These are phyloP conservation scores for Phoeniculus purpureus DNA, from an alignment of 2,797 vertebrate species.

Conservation along the genomic window DNA sequence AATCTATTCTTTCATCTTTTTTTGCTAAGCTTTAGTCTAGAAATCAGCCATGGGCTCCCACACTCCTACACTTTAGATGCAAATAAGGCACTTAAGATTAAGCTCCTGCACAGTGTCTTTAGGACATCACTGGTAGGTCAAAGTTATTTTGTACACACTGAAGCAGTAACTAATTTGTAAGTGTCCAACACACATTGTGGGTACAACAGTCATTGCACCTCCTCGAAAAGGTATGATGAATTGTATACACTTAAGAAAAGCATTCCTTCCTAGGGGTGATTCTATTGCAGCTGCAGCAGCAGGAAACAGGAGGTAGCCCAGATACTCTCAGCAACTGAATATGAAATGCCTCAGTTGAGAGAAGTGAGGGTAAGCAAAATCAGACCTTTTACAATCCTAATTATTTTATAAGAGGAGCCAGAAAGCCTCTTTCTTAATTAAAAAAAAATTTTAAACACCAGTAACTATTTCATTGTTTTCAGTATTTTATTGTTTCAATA, in stretches of 20 bases:
- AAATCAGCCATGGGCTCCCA: not conserved
- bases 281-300: not conserved
- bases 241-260: not conserved
- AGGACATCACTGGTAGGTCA: not conserved
- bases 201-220: not conserved
- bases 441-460: too few relatives aligned
- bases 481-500: not conserved
- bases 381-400: not conserved
- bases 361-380: not conserved
- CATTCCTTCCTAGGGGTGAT: not conserved
- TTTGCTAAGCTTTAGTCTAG: not conserved
- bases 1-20: not conserved
- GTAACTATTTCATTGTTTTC: not conserved
- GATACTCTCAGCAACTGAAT: not conserved
- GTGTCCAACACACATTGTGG: not conserved
- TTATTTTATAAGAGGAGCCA: not conserved
- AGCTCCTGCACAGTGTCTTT: not conserved
- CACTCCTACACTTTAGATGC: not conserved
- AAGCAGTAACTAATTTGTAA: not conserved
- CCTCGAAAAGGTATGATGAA: not conserved
- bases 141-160: not conserved
- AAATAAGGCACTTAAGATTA: not conserved
- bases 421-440: not conserved
- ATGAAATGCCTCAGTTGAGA: not conserved
- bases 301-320: not conserved